phyloP scores from a whole-genome alignment of 1,140 invertebrate genomes.

The Luehdorfia chinensis region DNA sequence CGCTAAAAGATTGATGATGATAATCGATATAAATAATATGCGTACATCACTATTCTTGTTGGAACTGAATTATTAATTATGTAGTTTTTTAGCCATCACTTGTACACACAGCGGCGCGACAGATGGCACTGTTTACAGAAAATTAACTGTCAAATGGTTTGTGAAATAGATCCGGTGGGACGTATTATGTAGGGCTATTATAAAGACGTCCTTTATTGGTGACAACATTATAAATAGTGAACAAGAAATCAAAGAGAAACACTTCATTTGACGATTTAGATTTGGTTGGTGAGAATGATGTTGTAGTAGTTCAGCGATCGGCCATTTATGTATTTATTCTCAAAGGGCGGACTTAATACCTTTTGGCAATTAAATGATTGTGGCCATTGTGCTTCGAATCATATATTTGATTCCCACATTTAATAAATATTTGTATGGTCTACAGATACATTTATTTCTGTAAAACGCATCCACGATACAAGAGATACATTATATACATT shows the following conservation, averaged over 20 bases:
- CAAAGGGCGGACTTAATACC: no score
- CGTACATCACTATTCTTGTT: conserved; percentile 18
- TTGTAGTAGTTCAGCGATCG: no score
- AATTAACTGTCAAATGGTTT: conserved; percentile 46
- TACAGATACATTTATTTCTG: no score
- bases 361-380: no score
- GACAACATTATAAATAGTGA: background rate
- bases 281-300: background rate
- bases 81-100: conserved; percentile 45
- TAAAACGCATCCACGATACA: no score
- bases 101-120: conserved; percentile 28
- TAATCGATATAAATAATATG: no score
- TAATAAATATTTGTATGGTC: no score
- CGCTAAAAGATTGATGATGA: no score
- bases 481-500: no score
- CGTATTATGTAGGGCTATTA: background rate
- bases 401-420: no score
- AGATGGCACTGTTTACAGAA: conserved; percentile 49
- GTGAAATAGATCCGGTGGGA: conserved; percentile 19
- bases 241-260: background rate
- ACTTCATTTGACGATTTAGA: background rate
- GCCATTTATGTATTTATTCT: no score
- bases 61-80: conserved; percentile 37
- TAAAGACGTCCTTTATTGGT: conserved; percentile 2
- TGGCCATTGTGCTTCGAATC: no score